Conservation (phyloP, 92 coral and sea anemone genomes). For the Actinostola sp. region DNA sequence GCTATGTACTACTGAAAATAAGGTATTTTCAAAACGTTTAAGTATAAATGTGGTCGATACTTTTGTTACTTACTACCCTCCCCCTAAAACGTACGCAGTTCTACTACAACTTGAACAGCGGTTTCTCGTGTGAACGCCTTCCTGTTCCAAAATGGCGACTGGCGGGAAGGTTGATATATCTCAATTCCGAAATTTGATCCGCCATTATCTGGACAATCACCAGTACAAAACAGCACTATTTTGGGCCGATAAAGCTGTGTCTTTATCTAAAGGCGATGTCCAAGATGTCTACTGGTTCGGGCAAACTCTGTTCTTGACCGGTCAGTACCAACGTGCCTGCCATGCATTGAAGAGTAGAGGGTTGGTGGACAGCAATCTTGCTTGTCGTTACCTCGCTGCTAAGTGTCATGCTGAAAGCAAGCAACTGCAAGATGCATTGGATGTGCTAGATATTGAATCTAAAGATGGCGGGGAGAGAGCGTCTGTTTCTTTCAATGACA, state of each 20-base stretch:
- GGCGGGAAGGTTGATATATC: conserved; percentile 99
- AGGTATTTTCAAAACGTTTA: no score
- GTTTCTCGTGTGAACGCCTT: conserved; percentile 27
- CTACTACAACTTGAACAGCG: conserved; percentile 55
- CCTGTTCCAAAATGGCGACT: conserved; percentile 87
- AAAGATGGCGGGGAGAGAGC: conserved; percentile 76
- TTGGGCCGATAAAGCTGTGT: conserved; percentile 99
- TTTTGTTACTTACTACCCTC: conserved; percentile 14
- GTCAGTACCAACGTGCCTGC: conserved; percentile 88
- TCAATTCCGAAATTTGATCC: conserved; percentile 96
- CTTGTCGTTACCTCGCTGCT: conserved; percentile 92
- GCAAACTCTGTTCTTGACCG: conserved; percentile 85
- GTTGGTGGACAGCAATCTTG: conserved; percentile 78
- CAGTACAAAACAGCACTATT: conserved; percentile 94
- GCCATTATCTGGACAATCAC: conserved; percentile 94
- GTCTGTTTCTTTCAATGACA: conserved; percentile 45
- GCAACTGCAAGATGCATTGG: conserved; percentile 96
- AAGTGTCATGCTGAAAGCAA: conserved; percentile 95
- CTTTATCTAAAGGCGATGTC: conserved; percentile 88
- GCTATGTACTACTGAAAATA: no score
- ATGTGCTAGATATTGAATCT: conserved; percentile 77
- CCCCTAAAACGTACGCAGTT: conserved; percentile 12
- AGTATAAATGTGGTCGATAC: no score
- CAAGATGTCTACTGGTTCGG: conserved; percentile 99
- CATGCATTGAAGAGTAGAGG: conserved; percentile 84